Conservation (phyloP, 2,797 vertebrate genomes). For the Potorous gilbertii region DNA sequence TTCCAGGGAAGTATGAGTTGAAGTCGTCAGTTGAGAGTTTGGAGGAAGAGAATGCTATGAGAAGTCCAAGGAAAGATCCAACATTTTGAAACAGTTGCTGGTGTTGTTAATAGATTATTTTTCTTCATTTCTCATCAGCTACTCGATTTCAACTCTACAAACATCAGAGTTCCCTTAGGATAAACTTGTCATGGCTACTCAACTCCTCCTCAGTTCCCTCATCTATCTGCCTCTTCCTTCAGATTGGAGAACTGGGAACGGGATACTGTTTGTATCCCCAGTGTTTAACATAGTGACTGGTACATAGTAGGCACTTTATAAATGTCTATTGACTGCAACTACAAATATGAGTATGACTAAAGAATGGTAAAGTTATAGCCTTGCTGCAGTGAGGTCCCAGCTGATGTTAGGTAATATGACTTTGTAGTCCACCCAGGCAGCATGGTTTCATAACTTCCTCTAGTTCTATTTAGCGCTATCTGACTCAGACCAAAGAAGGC, state of each 20-base stretch:
- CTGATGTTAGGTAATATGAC: not conserved
- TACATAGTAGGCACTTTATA: not conserved
- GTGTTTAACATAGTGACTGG: not conserved
- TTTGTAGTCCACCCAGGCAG: not conserved
- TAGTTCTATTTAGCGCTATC: not conserved
- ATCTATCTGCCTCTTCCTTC: not conserved
- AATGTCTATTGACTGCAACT: not conserved
- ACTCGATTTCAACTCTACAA: not conserved
- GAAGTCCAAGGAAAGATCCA: not conserved
- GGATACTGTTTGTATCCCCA: not conserved
- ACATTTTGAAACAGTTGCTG: not conserved
- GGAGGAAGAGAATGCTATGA: too few relatives aligned
- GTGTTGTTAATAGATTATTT: not conserved
- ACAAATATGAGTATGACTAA: not conserved
- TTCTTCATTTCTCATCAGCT: not conserved
- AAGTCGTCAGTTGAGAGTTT: too few relatives aligned
- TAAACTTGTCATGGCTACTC: too few relatives aligned
- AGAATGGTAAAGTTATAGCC: not conserved
- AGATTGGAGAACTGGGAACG: not conserved
- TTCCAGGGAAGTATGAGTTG: too few relatives aligned
- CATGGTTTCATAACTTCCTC: not conserved
- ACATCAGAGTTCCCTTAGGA: not conserved
- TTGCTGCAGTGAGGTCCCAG: not conserved
- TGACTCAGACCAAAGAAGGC: not conserved
- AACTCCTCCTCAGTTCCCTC: not conserved